These are phyloP conservation scores for Manduca sexta DNA, from an alignment of 1,140 invertebrate species.

Conservation along the genomic window DNA sequence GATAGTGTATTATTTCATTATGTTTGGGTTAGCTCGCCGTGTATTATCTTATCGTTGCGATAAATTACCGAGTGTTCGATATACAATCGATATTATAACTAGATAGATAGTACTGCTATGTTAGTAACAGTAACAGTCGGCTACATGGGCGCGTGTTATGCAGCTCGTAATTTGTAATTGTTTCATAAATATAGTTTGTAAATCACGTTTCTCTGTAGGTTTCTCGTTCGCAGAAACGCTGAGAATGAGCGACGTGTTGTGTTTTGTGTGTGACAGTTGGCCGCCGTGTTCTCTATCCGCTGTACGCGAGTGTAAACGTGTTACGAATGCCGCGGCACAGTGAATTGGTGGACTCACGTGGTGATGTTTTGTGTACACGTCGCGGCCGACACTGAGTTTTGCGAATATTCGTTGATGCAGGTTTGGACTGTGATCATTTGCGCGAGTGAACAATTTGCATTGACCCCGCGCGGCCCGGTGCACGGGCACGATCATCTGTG, in stretches of 20 bases:
- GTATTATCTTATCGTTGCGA: constrained; percentile 61
- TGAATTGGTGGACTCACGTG: constrained; percentile 10
- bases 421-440: constrained; percentile 17
- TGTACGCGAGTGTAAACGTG: constrained; percentile 9
- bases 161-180: constrained; percentile 24
- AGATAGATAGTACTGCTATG: constrained; percentile 23
- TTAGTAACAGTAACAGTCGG: constrained; percentile 54
- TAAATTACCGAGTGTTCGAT: constrained; percentile 60
- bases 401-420: constrained; percentile 8
- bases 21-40: constrained; percentile 18
- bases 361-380: constrained; percentile 9
- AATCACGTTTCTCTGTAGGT: background rate
- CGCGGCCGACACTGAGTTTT: background rate
- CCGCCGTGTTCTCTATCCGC: background rate
- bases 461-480: constrained; percentile 16
- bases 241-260: constrained; percentile 5
- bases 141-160: constrained; percentile 22
- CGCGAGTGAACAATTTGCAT: constrained; percentile 21
- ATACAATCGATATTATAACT: constrained; percentile 54
- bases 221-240: background rate
- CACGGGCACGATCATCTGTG: constrained; percentile 22
- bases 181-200: constrained; percentile 6
- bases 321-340: constrained; percentile 3
- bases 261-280: constrained; percentile 6
- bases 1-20: constrained; percentile 27